Conservation (phyloP, 2,113 vertebrate genomes). For the Hyaena hyaena region DNA sequence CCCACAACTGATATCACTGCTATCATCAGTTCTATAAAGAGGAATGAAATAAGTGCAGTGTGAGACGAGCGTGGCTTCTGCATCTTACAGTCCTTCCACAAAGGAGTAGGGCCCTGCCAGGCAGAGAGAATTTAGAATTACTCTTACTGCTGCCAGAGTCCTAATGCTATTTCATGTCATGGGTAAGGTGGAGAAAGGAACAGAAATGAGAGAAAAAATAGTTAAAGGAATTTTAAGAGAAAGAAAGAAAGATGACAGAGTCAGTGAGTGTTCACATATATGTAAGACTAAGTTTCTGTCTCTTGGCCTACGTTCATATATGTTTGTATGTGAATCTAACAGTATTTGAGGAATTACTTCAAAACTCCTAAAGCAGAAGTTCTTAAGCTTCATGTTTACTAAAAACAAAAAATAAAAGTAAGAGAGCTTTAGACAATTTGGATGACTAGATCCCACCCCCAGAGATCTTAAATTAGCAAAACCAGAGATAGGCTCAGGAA, state of each 20-base stretch:
- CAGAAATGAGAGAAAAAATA: neutral
- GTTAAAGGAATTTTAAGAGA: neutral
- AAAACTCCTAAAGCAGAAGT: neutral
- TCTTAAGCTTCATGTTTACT: slow-evolving; percentile 45
- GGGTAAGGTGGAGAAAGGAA: neutral
- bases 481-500: neutral
- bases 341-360: slow-evolving; percentile 27
- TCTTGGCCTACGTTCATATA: neutral
- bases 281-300: neutral
- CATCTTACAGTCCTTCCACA: neutral
- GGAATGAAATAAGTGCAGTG: slow-evolving; percentile 1
- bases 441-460: neutral
- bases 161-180: neutral
- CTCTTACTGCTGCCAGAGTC: neutral
- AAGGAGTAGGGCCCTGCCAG: neutral
- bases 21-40: neutral
- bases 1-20: neutral
- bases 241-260: slow-evolving; percentile 15
- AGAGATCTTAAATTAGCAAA: slow-evolving; percentile 31
- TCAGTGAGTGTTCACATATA: neutral
- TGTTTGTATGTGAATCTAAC: neutral
- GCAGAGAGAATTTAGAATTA: neutral
- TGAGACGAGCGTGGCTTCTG: neutral
- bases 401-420: slow-evolving; percentile 32
- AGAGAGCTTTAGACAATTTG: neutral